Conservation (phyloP, 2,113 vertebrate species). For the Ia io region DNA sequence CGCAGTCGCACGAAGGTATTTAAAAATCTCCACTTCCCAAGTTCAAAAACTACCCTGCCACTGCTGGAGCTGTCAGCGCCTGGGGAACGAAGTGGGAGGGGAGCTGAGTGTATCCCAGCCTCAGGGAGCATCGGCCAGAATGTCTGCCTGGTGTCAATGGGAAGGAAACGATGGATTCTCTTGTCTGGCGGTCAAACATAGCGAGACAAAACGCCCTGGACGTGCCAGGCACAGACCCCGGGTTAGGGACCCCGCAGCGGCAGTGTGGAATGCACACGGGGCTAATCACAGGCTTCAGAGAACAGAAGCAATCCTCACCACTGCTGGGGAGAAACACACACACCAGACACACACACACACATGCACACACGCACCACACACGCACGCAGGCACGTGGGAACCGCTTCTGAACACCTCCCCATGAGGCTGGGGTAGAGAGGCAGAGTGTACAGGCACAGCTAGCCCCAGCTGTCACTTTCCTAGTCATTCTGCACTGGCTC, state of each 20-base stretch:
- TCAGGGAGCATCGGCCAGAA: conserved; percentile 31
- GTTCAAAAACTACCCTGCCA: neutral
- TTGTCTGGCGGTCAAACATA: conserved; percentile 42
- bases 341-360: neutral
- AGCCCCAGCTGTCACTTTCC: neutral
- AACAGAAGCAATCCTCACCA: neutral
- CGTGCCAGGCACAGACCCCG: neutral
- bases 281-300: conserved; percentile 18
- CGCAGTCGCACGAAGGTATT: conserved; percentile 36
- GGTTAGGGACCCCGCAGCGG: neutral
- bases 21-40: conserved; percentile 20
- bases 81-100: neutral
- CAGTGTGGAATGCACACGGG: neutral
- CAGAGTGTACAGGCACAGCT: neutral
- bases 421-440: neutral
- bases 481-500: neutral
- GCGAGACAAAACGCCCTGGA: conserved; percentile 15
- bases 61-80: neutral
- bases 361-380: neutral
- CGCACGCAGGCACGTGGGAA: neutral
- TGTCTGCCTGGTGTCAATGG: conserved; percentile 38
- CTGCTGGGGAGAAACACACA: neutral
- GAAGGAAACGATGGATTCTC: conserved; percentile 56
- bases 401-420: neutral
- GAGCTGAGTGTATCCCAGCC: conserved; percentile 8